Conservation (phyloP, 2,888 invertebrate genomes). For the Athrips mouffetella region DNA sequence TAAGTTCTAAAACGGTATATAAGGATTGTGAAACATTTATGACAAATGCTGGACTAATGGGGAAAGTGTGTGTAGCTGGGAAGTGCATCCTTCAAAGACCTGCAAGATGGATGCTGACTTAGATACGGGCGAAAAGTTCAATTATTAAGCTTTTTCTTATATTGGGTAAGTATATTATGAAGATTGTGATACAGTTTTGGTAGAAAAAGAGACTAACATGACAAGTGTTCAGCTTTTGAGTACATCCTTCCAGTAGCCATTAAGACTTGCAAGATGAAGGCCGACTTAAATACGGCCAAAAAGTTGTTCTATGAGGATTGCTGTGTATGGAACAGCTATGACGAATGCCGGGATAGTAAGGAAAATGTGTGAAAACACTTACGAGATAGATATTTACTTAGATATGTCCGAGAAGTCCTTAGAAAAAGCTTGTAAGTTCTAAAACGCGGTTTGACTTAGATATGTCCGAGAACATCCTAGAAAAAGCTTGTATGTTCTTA, state of each 20-base stretch:
- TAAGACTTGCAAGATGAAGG: conserved; percentile 98
- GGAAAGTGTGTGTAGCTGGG: too few species aligned
- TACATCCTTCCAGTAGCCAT: too few species aligned
- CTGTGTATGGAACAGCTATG: conserved; percentile 46
- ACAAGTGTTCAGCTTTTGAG: too few species aligned
- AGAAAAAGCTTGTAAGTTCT: conserved; percentile 95
- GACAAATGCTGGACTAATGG: not conserved
- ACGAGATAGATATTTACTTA: conserved; percentile 95
- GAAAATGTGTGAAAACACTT: too few species aligned
- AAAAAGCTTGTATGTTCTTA: too few species aligned
- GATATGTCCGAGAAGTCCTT: conserved; percentile 96
- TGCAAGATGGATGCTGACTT: conserved; percentile 96
- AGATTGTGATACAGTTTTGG: not conserved
- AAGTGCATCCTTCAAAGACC: too few species aligned
- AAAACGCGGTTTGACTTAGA: not conserved
- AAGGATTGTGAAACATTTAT: not conserved
- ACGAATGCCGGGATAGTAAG: not conserved
- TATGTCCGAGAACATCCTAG: too few species aligned
- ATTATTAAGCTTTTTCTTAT: conserved; percentile 99
- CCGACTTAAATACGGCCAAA: conserved; percentile 92
- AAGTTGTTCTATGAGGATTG: conserved; percentile 99
- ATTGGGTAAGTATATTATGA: conserved; percentile 50
- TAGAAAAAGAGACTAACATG: not conserved
- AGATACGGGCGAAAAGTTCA: conserved; percentile 94
- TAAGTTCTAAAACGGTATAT: conserved; percentile 67